Evolutionary conservation across 2,113 vertebrate genomes (phyloP).

Genomic region (Myanophis thanlyinensis): DNA sequence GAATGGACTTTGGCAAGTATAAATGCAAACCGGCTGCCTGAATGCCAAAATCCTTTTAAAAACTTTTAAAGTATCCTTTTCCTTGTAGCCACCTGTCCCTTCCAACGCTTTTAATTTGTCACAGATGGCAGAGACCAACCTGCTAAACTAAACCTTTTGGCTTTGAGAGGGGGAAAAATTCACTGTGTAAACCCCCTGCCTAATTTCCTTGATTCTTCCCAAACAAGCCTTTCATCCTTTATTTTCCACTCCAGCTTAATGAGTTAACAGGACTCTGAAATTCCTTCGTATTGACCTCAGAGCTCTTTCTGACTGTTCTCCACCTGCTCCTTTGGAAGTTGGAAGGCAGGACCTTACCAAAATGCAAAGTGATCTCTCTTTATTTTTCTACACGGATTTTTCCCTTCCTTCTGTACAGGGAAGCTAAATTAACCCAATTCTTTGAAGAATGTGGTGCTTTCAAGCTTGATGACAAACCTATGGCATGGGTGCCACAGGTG

Average conservation of each 20-base stretch:
- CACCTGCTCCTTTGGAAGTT: slow-evolving; percentile 53
- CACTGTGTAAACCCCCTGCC: slow-evolving; percentile 73
- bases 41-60: slow-evolving; percentile 73
- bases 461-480: too few species aligned
- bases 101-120: slow-evolving; percentile 70
- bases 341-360: slow-evolving; percentile 15
- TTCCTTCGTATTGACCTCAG: slow-evolving; percentile 62
- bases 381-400: background rate
- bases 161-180: slow-evolving; percentile 50
- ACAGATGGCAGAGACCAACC: slow-evolving; percentile 75
- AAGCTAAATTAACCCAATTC: slow-evolving; percentile 21
- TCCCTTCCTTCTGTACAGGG: background rate
- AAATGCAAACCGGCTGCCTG: slow-evolving; percentile 66
- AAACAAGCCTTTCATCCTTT: slow-evolving; percentile 70
- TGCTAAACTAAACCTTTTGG: slow-evolving; percentile 67
- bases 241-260: slow-evolving; percentile 77
- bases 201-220: slow-evolving; percentile 75
- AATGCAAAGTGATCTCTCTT: background rate
- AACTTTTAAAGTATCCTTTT: slow-evolving; percentile 67
- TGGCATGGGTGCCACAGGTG: too few species aligned
- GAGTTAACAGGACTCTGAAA: slow-evolving; percentile 71
- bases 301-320: slow-evolving; percentile 54
- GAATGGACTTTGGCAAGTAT: slow-evolving; percentile 51
- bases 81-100: slow-evolving; percentile 78
- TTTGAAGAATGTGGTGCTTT: slow-evolving; percentile 13